Base-by-base conservation (phyloP, 2,888 invertebrate species). In the Mythimna vitellina region DNA sequence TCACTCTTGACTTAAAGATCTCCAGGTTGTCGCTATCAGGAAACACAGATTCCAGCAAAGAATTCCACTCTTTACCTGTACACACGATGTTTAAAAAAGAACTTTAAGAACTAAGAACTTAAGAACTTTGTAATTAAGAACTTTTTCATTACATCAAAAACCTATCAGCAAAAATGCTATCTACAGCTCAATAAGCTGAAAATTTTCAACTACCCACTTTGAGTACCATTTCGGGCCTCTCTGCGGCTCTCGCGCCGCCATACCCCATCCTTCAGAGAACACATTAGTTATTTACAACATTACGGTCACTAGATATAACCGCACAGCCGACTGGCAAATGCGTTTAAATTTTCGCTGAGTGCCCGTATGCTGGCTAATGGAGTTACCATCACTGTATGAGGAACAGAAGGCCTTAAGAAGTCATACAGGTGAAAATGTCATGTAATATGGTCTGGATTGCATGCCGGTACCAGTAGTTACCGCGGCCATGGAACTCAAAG, bases 291-390 rank as follows among this genome's bases (percentile, higher is more conserved):
- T 81, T 83, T 71, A 81, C 71, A 83, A 72, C 60, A 61, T 69
- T 63, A 68, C 75, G 78, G 81, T 76, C 83, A 80, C 73, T 73
- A 70, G 70, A 72, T 73, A 73, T 70, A 78, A 78, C 82, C 82
- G 81, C 70, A 77, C 64, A 81, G 70, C 58, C 57, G 57, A 70
- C 64, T 70, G 76, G 69, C 65, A 73, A 80, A 85, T 82, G 70
- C 78, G 76, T 77, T 84, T 70, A 81, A 80, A 83, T 83, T 74
- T 69, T 79, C 73, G 83, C 63, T 68, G 80, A 74, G 83, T 80
- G 80, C 80, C 71, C 49, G 57, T 60, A 57, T 70, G 63, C 67
- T 63, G 57, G 57, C 69, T 81, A 83, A 81, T 83, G 81, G 83
- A 83, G 63, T 67, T 32, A 54, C 38, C 32, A 72, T 38, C 53